Conservation (phyloP, 2,113 vertebrate species). For the Erythrocercus mccallii region DNA sequence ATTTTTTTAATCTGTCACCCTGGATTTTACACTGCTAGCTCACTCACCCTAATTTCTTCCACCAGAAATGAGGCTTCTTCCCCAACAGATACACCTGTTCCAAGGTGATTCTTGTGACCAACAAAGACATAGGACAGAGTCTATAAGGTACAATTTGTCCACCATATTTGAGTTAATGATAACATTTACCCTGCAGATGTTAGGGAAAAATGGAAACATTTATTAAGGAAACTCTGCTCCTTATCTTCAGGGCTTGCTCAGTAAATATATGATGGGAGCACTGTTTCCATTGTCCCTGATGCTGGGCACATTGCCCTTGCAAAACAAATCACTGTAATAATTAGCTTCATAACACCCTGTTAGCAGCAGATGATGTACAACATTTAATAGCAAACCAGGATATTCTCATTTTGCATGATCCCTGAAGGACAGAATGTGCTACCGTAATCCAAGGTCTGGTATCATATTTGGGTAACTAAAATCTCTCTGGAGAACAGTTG, state of each 20-base stretch:
- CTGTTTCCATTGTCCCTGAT: neutral
- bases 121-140: neutral
- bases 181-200: neutral
- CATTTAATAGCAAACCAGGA: neutral
- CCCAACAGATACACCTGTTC: neutral
- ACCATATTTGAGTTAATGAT: neutral
- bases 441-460: neutral
- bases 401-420: neutral
- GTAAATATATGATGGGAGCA: neutral
- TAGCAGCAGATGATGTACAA: neutral
- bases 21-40: neutral
- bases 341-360: neutral
- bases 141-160: neutral
- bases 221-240: neutral
- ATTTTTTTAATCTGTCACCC: neutral
- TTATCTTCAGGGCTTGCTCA: neutral
- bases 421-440: neutral
- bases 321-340: neutral
- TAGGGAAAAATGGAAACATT: neutral
- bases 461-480: neutral
- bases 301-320: neutral
- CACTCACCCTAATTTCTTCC: neutral
- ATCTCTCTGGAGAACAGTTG: neutral
- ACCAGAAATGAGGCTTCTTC: neutral
- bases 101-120: neutral